Conservation (phyloP, 2,888 invertebrate species). For the Campoplex nolae region DNA sequence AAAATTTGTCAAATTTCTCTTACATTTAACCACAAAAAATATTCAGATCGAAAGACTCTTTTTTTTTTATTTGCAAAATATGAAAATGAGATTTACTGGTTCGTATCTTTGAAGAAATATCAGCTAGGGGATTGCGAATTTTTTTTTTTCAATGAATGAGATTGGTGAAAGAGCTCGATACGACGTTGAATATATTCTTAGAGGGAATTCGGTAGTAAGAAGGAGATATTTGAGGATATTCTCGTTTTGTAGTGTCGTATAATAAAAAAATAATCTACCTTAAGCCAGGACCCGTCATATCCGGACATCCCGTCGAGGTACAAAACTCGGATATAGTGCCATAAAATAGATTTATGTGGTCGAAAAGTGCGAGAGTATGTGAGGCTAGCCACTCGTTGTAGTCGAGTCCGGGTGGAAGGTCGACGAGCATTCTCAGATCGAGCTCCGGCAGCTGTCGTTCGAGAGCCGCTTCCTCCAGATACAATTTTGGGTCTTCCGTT, state of each 20-base stretch:
- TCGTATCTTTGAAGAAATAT: not conserved
- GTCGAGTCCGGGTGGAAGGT: constrained; percentile 97
- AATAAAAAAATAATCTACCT: constrained; percentile 86
- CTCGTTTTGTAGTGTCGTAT: not conserved
- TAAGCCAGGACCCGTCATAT: constrained; percentile 98
- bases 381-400: constrained; percentile 99
- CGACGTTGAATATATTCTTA: not conserved
- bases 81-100: not conserved
- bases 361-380: constrained; percentile 99
- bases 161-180: not conserved
- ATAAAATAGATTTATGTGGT: constrained; percentile 99
- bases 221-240: not conserved
- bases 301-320: constrained; percentile 97
- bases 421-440: constrained; percentile 97
- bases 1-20: too few species aligned
- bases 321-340: constrained; percentile 99
- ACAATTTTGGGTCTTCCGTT: constrained; percentile 95
- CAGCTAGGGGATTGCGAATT: too few species aligned
- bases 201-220: not conserved
- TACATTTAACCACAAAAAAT: too few species aligned
- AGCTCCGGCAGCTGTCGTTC: constrained; percentile 97
- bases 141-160: too few species aligned
- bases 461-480: constrained; percentile 97
- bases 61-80: not conserved
- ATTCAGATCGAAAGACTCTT: too few species aligned